phyloP scores from a whole-genome alignment of 1,140 invertebrate genomes.

The Telenomus remus region DNA sequence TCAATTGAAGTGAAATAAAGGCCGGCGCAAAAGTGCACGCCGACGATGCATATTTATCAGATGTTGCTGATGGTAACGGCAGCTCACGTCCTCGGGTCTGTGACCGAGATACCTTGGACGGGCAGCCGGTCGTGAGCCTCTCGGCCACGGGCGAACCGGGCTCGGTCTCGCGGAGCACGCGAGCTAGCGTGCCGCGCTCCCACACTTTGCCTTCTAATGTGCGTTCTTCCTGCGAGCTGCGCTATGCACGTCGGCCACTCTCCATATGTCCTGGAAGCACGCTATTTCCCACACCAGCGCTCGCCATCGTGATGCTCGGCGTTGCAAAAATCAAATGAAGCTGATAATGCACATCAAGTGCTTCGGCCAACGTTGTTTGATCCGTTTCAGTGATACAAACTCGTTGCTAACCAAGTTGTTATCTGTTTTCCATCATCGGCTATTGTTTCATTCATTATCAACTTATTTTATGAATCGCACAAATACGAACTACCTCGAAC shows the following conservation, averaged over 20 bases:
- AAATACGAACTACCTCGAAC: too few species aligned
- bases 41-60: slow-evolving; percentile 14
- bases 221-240: slow-evolving; percentile 2
- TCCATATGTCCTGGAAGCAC: slow-evolving; percentile 33
- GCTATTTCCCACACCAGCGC: slow-evolving; percentile 5
- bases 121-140: background rate
- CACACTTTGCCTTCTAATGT: slow-evolving; percentile 21
- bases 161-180: slow-evolving; percentile 71
- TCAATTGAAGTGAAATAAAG: slow-evolving; percentile 12
- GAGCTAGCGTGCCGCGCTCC: slow-evolving; percentile 69
- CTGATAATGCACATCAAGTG: too few species aligned
- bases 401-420: too few species aligned
- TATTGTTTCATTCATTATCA: too few species aligned
- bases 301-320: too few species aligned
- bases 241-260: slow-evolving; percentile 32
- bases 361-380: too few species aligned
- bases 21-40: slow-evolving; percentile 23
- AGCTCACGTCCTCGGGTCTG: slow-evolving; percentile 10
- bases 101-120: slow-evolving; percentile 35
- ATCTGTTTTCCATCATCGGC: too few species aligned
- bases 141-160: slow-evolving; percentile 42
- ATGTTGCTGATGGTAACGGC: background rate
- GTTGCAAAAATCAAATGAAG: too few species aligned
- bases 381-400: too few species aligned
- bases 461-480: too few species aligned